Evolutionary conservation across 2,888 invertebrate genomes (phyloP), one percentile per base, ranked within the genome.

Genomic region (Pandemis cinnamomeana): DNA sequence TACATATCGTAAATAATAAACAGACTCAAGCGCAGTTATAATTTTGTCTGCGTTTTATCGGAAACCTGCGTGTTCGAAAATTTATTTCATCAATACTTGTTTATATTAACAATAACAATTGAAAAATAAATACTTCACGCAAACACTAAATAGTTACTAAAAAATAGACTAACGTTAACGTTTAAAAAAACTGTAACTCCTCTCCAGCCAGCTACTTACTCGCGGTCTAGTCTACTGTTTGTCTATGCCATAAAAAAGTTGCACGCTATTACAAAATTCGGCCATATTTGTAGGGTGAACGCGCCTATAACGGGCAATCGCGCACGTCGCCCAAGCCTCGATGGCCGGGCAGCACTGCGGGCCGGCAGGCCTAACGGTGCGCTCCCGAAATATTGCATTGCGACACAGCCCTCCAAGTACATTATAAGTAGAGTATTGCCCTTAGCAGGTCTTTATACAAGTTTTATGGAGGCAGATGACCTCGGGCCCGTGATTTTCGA

Each of bases 351-450:
- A 78, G 82, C 75, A 92, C 92, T 91, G 91, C 82, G 77, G 84
- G 84, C 90, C 92, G 88, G 85, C 88, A 91, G 79, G 77, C 70
- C 82, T 82, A 82, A 88, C 92, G 91, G 92, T 91, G 91, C 89
- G 86, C 88, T 91, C 91, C 92, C 93, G 89, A 93, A 92, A 91
- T 92, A 91, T 93, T 91, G 89, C 90, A 91, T 93, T 91, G 89
- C 90, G 87, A 90, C 91, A 91, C 81, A 80, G 79, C 83, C 84
- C 82, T 75, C 48, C 61, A 67, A 70, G 78, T 81, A 81, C 85
- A 81, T 83, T 82, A 81, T 83, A 81, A 80, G 76, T 80, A 81
- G 85, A 81, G 78, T 83, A 83, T 84, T 85, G 87, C 84, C 80
- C 82, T 82, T 80, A 78, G 78, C 78, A 79, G 77, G 70, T 74